These are phyloP conservation scores for Psittacula echo DNA, from an alignment of 2,797 vertebrate species.

Conservation along the genomic window DNA sequence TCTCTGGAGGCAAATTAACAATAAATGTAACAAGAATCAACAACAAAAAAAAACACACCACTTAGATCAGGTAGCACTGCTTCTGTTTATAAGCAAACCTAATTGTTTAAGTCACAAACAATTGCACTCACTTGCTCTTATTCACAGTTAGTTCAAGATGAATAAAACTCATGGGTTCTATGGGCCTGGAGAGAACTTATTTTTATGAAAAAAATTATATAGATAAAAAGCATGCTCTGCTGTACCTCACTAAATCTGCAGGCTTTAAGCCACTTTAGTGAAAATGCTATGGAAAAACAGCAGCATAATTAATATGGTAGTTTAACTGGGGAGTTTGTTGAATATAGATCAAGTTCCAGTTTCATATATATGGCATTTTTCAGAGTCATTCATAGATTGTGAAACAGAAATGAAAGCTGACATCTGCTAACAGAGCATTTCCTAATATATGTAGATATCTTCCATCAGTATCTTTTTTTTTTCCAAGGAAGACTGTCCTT, in stretches of 20 bases:
- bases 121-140: background rate
- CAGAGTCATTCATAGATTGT: background rate
- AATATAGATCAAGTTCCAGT: background rate
- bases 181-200: background rate
- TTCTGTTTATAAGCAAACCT: background rate
- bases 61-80: background rate
- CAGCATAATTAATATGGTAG: background rate
- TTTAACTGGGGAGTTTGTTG: background rate
- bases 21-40: background rate
- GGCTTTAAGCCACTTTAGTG: background rate
- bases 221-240: background rate
- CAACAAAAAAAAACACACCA: accelerated
- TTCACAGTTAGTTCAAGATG: background rate
- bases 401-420: background rate
- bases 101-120: background rate
- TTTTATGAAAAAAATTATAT: background rate
- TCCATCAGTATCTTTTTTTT: background rate
- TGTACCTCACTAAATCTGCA: background rate
- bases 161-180: background rate
- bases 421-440: background rate
- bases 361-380: background rate
- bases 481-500: background rate
- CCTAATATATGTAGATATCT: background rate
- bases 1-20: background rate
- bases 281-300: background rate